phyloP scores from a whole-genome alignment of 1,140 invertebrate species.

The Drepana arcuata region DNA sequence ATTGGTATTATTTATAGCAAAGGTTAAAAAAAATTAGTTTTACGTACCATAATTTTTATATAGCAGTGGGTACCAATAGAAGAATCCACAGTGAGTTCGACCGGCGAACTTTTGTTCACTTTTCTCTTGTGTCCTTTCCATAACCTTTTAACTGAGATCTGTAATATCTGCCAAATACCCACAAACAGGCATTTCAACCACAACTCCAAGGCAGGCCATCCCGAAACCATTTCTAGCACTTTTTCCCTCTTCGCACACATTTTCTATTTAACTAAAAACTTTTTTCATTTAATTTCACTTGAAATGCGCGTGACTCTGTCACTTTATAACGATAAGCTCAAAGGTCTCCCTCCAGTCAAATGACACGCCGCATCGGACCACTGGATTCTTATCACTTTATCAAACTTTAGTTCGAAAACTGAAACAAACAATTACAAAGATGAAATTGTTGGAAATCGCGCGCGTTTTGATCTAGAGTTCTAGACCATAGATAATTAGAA shows the following conservation, averaged over 20 bases:
- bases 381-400: conserved; percentile 28
- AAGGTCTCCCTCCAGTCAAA: conserved; percentile 18
- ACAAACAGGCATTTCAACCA: conserved; percentile 39
- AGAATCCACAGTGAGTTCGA: conserved; percentile 50
- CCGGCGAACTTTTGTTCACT: conserved; percentile 27
- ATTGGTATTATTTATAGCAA: no score
- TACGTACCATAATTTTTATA: conserved; percentile 54
- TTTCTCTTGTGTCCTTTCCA: conserved; percentile 56
- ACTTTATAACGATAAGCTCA: conserved; percentile 17
- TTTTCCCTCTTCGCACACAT: conserved; percentile 40
- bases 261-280: conserved; percentile 2
- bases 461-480: no score
- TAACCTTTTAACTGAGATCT: conserved; percentile 41
- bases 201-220: conserved; percentile 47
- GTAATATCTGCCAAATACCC: conserved; percentile 50
- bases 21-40: no score
- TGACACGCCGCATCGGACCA: conserved; percentile 7
- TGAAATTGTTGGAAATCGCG: neutral
- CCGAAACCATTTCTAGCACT: conserved; percentile 42
- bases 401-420: conserved; percentile 19
- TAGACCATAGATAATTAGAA: no score
- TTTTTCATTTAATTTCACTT: conserved; percentile 6
- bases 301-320: conserved; percentile 3
- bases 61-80: conserved; percentile 57
- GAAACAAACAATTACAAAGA: no score